Base-by-base conservation (phyloP, 2,797 vertebrate genomes). In the Mastacembelus armatus region DNA sequence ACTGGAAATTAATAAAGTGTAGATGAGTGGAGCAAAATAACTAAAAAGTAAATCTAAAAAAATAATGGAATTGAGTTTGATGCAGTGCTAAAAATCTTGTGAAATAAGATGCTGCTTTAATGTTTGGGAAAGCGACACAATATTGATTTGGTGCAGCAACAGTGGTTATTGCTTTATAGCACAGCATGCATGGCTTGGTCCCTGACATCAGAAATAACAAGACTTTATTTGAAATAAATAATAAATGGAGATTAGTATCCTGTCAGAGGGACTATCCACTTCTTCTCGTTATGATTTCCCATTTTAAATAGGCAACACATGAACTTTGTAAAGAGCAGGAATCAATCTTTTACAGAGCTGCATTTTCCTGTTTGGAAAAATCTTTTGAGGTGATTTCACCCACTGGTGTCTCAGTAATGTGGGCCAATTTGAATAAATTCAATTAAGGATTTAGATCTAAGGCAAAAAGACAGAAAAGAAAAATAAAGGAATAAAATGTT, bases 361-460 rank as follows among this genome's bases (percentile, higher is more conserved):
- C 21, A 78, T 65, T 85, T 83, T 86, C 80, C 81, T 84, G 64
- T 76, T 79, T 67, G 27, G 58, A 29, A 61, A 71, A 76, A 57
- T 62, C 21, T 61, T 80, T 57, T n/a, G 2, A 55, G 36, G 43
- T 74, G 63, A 73, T 81, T 80, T 75, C 58, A 68, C 30, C 30
- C 24, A n/a, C 47, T 42, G 42, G 57, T 74, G 42, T 71, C 18
- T 57, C 35, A 58, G 40, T 15, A 8, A 48, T 67, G 56, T 38
- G 21, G 16, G 38, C 27, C 35, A 65, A 50, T 74, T 61, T 36
- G 4, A 67, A 1, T 30, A 26, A 19, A 68, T 39, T 16, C 54
- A 50, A 66, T 50, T 36, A 56, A 8, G 43, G 32, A 29, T 40
- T 66, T 15, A 36, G 39, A 57, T 21, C 16, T 42, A 19, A 36